These are phyloP conservation scores for Halichondria panicea DNA, from an alignment of 37 sponge, comb jelly and placozoan genomes.

Conservation along the genomic window DNA sequence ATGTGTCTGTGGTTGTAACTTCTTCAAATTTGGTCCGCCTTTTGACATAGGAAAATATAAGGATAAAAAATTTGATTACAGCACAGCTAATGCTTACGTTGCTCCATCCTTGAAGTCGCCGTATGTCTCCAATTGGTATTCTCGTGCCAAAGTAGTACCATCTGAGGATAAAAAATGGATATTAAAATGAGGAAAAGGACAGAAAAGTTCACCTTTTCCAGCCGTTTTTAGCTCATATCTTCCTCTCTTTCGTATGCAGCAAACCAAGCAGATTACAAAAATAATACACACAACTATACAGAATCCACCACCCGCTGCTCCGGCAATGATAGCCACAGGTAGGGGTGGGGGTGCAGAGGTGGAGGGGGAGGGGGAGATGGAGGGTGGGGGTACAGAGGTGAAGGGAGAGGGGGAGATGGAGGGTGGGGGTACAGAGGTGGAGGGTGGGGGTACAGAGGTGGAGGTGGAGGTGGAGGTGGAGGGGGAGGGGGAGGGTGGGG, in stretches of 20 bases:
- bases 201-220: not conserved
- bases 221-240: not conserved
- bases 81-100: too few relatives aligned
- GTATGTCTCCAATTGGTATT: too few relatives aligned
- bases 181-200: not conserved
- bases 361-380: not conserved
- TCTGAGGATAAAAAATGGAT: too few relatives aligned
- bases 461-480: not conserved
- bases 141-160: too few relatives aligned
- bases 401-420: not conserved
- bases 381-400: not conserved
- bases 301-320: not conserved
- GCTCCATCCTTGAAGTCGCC: too few relatives aligned
- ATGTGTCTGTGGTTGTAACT: too few relatives aligned
- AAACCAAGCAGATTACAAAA: not conserved
- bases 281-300: not conserved
- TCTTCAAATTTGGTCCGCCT: too few relatives aligned
- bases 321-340: not conserved
- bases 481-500: not conserved
- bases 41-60: too few relatives aligned
- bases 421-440: not conserved
- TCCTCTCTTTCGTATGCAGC: conserved; percentile 2
- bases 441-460: not conserved
- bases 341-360: not conserved
- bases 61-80: too few relatives aligned